A percentile compares a stretch with the other conserved stretches of the same genome.
Conservation (phyloP, 1,140 invertebrate species). For the Cotesia chilonis region DNA sequence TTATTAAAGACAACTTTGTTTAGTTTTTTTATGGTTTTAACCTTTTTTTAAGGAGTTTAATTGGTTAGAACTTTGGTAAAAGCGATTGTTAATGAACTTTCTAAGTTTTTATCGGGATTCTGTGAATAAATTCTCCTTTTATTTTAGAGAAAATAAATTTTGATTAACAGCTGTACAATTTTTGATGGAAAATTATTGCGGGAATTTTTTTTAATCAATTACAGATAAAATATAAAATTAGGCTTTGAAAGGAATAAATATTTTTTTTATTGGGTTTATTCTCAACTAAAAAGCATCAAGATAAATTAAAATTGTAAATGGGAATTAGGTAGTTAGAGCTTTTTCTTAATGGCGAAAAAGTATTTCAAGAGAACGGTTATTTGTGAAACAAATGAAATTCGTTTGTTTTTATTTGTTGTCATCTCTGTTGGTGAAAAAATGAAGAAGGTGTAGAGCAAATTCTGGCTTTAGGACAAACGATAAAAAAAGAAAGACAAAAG, state of each 20-base stretch:
- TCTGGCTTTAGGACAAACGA: neutral
- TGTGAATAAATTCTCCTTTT: too few relatives aligned
- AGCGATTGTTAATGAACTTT: too few relatives aligned
- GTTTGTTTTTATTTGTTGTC: constrained; percentile 33
- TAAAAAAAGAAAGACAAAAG: neutral
- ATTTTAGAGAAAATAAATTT: too few relatives aligned
- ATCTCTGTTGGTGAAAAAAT: constrained; percentile 8
- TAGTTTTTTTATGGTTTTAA: neutral
- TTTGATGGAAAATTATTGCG: too few relatives aligned
- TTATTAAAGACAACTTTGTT: neutral
- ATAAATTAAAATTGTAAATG: constrained; percentile 33
- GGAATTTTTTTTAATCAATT: too few relatives aligned
- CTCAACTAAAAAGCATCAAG: too few relatives aligned
- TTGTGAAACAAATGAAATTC: constrained; percentile 34
- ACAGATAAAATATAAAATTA: too few relatives aligned
- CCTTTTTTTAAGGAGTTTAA: neutral
- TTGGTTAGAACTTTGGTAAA: too few relatives aligned
- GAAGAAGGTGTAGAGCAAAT: neutral
- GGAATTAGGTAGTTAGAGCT: constrained; percentile 11
- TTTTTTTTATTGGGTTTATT: too few relatives aligned
- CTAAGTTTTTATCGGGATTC: too few relatives aligned
- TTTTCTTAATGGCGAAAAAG: constrained; percentile 20
- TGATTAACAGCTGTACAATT: too few relatives aligned
- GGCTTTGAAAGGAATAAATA: too few relatives aligned
- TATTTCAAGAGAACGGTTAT: constrained; percentile 13